Evolutionary conservation across 2,113 vertebrate genomes (phyloP).

Genomic region (Taxidea taxus): DNA sequence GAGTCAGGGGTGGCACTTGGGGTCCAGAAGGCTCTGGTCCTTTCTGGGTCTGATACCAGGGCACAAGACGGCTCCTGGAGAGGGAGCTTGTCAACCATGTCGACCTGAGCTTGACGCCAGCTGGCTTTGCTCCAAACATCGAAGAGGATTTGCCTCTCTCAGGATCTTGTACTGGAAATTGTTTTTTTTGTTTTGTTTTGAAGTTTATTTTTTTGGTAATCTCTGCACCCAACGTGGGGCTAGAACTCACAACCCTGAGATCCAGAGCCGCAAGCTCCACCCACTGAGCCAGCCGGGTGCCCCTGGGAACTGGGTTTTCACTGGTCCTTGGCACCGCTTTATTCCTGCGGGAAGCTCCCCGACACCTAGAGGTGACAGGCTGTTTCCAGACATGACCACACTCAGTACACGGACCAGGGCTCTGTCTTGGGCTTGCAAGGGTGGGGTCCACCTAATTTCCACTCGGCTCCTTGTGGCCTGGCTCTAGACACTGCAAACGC

Average conservation of each 20-base stretch:
- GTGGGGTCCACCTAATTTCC: background rate
- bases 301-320: background rate
- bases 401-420: accelerated
- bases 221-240: background rate
- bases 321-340: accelerated
- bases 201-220: background rate
- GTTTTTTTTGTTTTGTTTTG: background rate
- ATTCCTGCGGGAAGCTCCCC: background rate
- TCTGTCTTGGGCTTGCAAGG: background rate
- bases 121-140: background rate
- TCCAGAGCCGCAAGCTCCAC: background rate
- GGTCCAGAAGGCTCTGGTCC: background rate
- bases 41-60: background rate
- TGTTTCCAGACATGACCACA: background rate
- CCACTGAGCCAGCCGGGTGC: background rate
- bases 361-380: background rate
- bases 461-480: background rate
- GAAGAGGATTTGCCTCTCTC: background rate
- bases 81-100: accelerated
- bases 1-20: too few relatives aligned
- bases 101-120: background rate
- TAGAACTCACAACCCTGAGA: background rate
- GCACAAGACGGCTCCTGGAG: background rate
- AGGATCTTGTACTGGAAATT: background rate
- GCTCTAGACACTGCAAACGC: background rate